These are phyloP conservation scores for Loripinus fragilis DNA, from an alignment of 2,888 invertebrate species.

Conservation along the genomic window DNA sequence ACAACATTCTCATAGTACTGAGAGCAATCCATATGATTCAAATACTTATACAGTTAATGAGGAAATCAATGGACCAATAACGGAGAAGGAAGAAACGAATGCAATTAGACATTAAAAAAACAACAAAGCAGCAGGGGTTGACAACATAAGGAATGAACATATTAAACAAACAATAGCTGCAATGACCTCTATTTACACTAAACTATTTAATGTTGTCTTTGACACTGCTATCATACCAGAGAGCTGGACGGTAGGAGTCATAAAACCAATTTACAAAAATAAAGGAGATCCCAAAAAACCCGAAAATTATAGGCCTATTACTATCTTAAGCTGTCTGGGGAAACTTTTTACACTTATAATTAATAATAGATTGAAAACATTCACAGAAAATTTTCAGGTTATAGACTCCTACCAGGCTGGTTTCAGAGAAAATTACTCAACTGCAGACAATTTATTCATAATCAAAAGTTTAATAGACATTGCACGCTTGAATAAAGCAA, in stretches of 20 bases:
- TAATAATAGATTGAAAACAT: slow-evolving; percentile 21
- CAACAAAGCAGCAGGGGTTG: slow-evolving; percentile 11
- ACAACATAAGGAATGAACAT: slow-evolving; percentile 31
- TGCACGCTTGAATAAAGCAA: background rate
- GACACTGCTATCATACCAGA: slow-evolving; percentile 20
- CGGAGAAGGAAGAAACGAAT: background rate
- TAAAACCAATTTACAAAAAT: slow-evolving; percentile 32
- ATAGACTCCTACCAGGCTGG: background rate
- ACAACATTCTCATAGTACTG: background rate
- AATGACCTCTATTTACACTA: slow-evolving; percentile 15
- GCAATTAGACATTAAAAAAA: slow-evolving; percentile 1
- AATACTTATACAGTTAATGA: background rate
- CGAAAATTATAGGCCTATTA: slow-evolving; percentile 32
- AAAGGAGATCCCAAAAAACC: slow-evolving; percentile 17
- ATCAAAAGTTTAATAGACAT: background rate
- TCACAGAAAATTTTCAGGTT: background rate
- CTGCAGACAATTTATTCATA: background rate
- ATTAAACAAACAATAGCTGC: slow-evolving; percentile 14
- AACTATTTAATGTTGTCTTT: slow-evolving; percentile 26
- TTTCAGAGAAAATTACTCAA: background rate
- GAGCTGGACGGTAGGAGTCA: slow-evolving; percentile 26
- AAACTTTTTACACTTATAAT: slow-evolving; percentile 36
- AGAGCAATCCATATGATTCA: background rate
- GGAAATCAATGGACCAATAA: background rate
- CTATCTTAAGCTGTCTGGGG: slow-evolving; percentile 28